These are phyloP conservation scores for Platyscapa corneri DNA, from an alignment of 1,140 invertebrate genomes.

Conservation along the genomic window DNA sequence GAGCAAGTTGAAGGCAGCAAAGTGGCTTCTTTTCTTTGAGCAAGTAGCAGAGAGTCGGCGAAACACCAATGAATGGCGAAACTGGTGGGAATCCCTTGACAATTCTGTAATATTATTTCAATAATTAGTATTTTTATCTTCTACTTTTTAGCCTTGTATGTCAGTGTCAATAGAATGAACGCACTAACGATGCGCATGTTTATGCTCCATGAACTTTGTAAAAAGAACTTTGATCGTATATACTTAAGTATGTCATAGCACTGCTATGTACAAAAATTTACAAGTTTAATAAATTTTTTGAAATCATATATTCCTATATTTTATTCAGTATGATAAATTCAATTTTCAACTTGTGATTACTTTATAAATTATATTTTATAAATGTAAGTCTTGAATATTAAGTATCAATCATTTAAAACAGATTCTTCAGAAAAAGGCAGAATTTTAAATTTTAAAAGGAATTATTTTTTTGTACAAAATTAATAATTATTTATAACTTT, in stretches of 20 bases:
- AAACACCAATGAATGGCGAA: conserved; percentile 97
- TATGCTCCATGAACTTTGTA: conserved; percentile 2
- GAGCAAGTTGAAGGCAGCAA: conserved; percentile 95
- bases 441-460: too few species aligned
- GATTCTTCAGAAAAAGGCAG: too few species aligned
- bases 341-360: too few species aligned
- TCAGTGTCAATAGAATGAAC: background rate
- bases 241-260: background rate
- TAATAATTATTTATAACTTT: background rate
- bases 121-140: conserved; percentile 13
- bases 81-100: conserved; percentile 98
- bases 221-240: background rate
- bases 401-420: too few species aligned
- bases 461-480: too few species aligned
- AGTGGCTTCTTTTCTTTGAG: conserved; percentile 96
- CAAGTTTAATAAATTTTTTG: background rate
- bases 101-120: conserved; percentile 80
- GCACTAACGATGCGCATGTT: background rate
- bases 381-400: too few species aligned
- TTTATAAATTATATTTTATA: too few species aligned
- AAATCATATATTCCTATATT: background rate
- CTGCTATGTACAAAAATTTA: background rate
- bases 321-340: too few species aligned
- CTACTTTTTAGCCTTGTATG: background rate
- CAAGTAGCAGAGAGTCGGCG: conserved; percentile 95